Conservation (phyloP, 1,140 invertebrate species). For the Hyposmocoma kahamanoa region DNA sequence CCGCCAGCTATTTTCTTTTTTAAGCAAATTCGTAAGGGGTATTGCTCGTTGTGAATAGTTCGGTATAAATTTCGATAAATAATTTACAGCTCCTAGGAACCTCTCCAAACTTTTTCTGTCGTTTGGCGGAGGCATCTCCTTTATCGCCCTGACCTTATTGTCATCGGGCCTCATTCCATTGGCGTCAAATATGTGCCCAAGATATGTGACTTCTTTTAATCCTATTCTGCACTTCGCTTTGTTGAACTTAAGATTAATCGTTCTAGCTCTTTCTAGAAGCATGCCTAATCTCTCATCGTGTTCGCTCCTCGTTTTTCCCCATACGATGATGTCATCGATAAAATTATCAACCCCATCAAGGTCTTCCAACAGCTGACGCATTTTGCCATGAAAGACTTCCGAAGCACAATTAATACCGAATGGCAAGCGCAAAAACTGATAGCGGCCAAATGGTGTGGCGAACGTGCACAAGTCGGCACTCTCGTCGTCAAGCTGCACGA, state of each 20-base stretch:
- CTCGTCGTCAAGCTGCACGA: constrained; percentile 14
- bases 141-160: constrained; percentile 7
- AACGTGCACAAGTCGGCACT: constrained; percentile 38
- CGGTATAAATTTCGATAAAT: constrained; percentile 29
- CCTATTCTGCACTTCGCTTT: constrained; percentile 7
- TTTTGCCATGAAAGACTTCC: constrained; percentile 40
- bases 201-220: constrained; percentile 5
- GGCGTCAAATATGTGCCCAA: constrained; percentile 9
- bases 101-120: constrained; percentile 2
- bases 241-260: constrained; percentile 11
- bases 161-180: not conserved
- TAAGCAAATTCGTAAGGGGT: constrained; percentile 26
- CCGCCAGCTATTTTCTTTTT: constrained; percentile 22
- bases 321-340: constrained; percentile 42
- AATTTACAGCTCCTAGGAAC: constrained; percentile 36
- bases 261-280: not conserved
- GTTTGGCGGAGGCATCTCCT: constrained; percentile 3
- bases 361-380: constrained; percentile 25
- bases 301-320: constrained; percentile 27
- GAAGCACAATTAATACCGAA: constrained; percentile 33
- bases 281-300: constrained; percentile 21
- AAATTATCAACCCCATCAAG: constrained; percentile 27
- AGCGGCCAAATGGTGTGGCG: constrained; percentile 35
- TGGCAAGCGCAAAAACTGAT: constrained; percentile 32
- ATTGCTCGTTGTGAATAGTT: constrained; percentile 21